Conservation (phyloP, 2,113 vertebrate genomes). For the Rhombomys opimus region DNA sequence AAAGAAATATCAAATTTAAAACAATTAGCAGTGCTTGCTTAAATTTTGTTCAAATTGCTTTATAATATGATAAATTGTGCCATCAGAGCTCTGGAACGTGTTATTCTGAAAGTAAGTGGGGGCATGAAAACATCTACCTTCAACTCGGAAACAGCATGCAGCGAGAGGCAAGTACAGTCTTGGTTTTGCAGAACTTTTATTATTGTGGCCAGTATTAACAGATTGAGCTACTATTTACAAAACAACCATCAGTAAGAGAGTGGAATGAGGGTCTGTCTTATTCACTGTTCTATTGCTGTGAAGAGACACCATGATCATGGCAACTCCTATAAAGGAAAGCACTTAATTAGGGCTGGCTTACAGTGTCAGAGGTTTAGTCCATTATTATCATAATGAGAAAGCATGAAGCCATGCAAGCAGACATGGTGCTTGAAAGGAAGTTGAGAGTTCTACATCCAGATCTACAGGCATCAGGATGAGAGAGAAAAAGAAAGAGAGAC, state of each 20-base stretch:
- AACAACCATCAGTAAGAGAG: background rate
- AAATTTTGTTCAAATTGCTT: conserved; percentile 33
- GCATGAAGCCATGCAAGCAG: background rate
- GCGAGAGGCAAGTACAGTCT: background rate
- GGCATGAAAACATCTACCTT: background rate
- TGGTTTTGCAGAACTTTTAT: background rate
- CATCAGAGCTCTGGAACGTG: background rate
- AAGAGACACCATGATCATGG: background rate
- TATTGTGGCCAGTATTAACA: background rate
- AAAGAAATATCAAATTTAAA: conserved; percentile 57
- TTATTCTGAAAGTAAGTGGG: background rate
- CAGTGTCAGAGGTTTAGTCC: background rate
- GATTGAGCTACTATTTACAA: background rate
- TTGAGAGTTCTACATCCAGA: background rate
- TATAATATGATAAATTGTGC: conserved; percentile 9
- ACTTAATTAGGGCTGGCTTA: background rate
- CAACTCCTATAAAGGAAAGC: background rate
- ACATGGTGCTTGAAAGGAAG: background rate
- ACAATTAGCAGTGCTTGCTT: conserved; percentile 47
- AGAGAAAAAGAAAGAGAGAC: background rate
- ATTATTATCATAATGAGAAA: background rate
- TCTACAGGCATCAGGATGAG: background rate
- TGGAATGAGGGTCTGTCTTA: background rate
- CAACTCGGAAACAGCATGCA: background rate
- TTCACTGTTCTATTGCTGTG: background rate